Percentiles rank a stretch among this genome's conserved stretches.
Evolutionary conservation across 1,140 invertebrate species (phyloP).

Genomic region (Drosophila obscura): DNA sequence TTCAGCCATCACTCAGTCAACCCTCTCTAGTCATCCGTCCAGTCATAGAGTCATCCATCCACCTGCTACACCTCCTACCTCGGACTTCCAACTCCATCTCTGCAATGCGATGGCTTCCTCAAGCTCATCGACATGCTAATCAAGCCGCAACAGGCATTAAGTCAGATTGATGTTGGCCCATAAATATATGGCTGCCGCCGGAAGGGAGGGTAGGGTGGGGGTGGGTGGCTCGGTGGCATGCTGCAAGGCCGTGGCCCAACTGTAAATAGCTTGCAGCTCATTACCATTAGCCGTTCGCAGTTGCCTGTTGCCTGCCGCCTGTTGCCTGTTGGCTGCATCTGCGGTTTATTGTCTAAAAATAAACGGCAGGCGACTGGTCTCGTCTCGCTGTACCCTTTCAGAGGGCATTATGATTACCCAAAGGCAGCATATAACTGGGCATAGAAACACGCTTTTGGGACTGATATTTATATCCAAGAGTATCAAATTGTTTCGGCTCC

Average conservation of each 20-base stretch:
- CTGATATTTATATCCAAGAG: too few relatives aligned
- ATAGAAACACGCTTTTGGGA: too few relatives aligned
- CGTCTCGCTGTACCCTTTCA: neutral
- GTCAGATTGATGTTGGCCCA: slow-evolving; percentile 72
- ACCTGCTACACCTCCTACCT: slow-evolving; percentile 5
- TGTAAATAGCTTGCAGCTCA: slow-evolving; percentile 79
- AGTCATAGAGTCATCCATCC: neutral
- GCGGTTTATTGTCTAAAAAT: slow-evolving; percentile 79
- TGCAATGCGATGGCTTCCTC: slow-evolving; percentile 19
- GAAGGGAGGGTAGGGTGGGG: slow-evolving; percentile 33
- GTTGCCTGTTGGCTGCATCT: slow-evolving; percentile 44
- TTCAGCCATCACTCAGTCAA: neutral
- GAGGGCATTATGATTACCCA: too few relatives aligned
- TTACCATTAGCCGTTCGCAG: slow-evolving; percentile 66
- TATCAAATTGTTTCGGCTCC: too few relatives aligned
- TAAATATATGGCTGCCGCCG: slow-evolving; percentile 57
- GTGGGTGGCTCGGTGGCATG: slow-evolving; percentile 3
- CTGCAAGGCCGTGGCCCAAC: slow-evolving; percentile 69
- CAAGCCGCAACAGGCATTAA: slow-evolving; percentile 63
- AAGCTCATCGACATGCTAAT: slow-evolving; percentile 62
- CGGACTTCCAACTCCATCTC: slow-evolving; percentile 2
- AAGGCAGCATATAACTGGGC: too few relatives aligned
- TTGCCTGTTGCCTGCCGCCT: slow-evolving; percentile 9
- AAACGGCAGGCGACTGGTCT: slow-evolving; percentile 40
- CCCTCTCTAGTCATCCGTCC: neutral